Conservation (phyloP, 2,888 invertebrate genomes). For the Phasia obesa region DNA sequence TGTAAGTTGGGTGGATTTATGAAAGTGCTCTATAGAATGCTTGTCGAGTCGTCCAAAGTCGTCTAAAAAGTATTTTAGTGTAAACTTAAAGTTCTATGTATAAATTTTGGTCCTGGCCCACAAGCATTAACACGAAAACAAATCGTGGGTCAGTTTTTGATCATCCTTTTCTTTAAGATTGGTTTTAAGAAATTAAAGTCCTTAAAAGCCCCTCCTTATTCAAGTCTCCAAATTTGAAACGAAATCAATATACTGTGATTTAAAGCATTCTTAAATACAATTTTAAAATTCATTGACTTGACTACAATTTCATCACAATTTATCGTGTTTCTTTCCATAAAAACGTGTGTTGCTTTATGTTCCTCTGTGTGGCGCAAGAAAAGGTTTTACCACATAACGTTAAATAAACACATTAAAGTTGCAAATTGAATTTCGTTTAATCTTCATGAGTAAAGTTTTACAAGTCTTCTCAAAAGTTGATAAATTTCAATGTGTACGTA, state of each 20-base stretch:
- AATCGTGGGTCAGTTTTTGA: too few relatives aligned
- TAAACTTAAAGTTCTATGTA: too few relatives aligned
- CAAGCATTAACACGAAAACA: too few relatives aligned
- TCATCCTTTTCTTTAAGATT: too few relatives aligned
- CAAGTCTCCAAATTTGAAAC: too few relatives aligned
- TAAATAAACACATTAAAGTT: slow-evolving; percentile 81
- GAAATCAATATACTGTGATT: too few relatives aligned
- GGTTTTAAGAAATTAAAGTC: too few relatives aligned
- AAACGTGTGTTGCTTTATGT: slow-evolving; percentile 13
- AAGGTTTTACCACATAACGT: slow-evolving; percentile 77
- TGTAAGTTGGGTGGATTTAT: too few relatives aligned
- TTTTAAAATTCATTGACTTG: slow-evolving; percentile 6
- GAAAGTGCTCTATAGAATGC: too few relatives aligned
- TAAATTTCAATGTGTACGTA: background rate
- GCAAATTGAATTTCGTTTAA: slow-evolving; percentile 81
- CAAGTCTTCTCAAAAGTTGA: background rate
- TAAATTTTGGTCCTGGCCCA: too few relatives aligned
- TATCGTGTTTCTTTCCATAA: slow-evolving; percentile 2
- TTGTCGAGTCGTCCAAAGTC: too few relatives aligned
- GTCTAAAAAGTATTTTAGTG: too few relatives aligned
- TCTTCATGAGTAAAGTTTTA: slow-evolving; percentile 71
- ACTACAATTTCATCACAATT: slow-evolving; percentile 17
- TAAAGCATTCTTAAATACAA: slow-evolving; percentile 1
- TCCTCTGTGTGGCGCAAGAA: slow-evolving; percentile 47
- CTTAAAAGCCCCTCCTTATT: background rate